A percentile compares a stretch with the other conserved stretches of the same genome.
Conservation (phyloP, 2,888 invertebrate genomes). For the Apodemia zela region DNA sequence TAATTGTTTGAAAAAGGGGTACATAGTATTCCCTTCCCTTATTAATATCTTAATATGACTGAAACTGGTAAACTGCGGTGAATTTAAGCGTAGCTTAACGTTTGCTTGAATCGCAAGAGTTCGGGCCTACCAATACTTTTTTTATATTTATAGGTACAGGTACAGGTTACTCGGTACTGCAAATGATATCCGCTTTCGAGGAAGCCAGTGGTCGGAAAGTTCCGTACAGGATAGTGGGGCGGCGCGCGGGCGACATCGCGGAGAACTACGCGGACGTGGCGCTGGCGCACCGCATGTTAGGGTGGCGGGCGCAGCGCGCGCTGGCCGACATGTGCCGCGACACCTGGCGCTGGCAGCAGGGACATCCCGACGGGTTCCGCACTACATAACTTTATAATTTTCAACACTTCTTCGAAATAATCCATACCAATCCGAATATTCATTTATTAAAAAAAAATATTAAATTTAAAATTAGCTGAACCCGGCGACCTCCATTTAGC, state of each 20-base stretch:
- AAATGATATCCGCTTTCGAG: constrained; percentile 90
- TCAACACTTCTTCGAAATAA: too few relatives aligned
- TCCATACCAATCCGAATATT: too few relatives aligned
- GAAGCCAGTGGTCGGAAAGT: constrained; percentile 86
- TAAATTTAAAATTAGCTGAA: too few relatives aligned
- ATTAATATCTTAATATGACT: too few relatives aligned
- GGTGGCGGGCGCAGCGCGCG: constrained; percentile 89
- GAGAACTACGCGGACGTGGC: constrained; percentile 91
- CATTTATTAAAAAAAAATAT: too few relatives aligned
- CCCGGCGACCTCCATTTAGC: too few relatives aligned
- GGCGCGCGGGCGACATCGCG: constrained; percentile 92
- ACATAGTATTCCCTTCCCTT: too few relatives aligned
- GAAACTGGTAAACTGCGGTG: too few relatives aligned
- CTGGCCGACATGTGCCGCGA: constrained; percentile 92
- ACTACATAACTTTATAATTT: too few relatives aligned
- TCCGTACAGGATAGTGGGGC: constrained; percentile 84
- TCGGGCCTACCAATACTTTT: not conserved
- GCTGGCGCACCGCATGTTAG: constrained; percentile 86
- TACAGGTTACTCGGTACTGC: constrained; percentile 91
- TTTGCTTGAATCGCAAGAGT: too few relatives aligned
- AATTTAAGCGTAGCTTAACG: too few relatives aligned
- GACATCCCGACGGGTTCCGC: constrained; percentile 87
- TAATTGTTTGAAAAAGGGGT: too few relatives aligned
- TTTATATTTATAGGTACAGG: constrained; percentile 80
- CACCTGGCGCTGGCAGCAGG: constrained; percentile 93